Base-by-base conservation (phyloP, 1,140 invertebrate species). In the Drosophila triauraria region DNA sequence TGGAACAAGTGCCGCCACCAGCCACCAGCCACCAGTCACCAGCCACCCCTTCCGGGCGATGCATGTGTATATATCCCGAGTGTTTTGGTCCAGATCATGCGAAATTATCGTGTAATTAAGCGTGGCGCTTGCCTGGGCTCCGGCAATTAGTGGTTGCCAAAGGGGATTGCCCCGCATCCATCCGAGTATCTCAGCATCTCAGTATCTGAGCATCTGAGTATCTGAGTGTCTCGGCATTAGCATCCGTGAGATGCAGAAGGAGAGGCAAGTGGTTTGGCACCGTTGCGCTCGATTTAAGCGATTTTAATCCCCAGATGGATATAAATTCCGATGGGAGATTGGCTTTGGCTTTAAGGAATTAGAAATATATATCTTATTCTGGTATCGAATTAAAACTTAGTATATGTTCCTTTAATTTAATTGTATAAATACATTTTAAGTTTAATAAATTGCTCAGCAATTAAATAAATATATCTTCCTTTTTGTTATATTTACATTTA, bases 41-140 rank as follows among this genome's bases (percentile, higher is more conserved):
- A 35, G 9, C 32, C 32, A 35, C 9, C 32, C 32, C 32, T 10
- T 35, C 32, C 32, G 32, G 32, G 32, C 27, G 32, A 35, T 35
- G 2, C 32, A 10, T 3, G n/a, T 27, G 25, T 50, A 25, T 15
- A 46, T 46, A 27, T 30, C 15, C 15, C 27, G 10, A 42, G 59
- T 69, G 65, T 64, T 64, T 69, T 69, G 65, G 38, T 63, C 25
- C 32, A 79, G 80, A 84, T 85, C 77, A 84, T 87, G 80, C 74
- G 80, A 91, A 91, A 91, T 91, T 91, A 91, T 91, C 87, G 82
- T 91, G 88, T 83, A 91, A 91, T 91, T 91, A 91, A 83, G 87
- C 87, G 83, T 91, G 68, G 58, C 87, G 62, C 62, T 74, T 68
- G 30, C 62, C 72, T 35, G 38, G 63, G 74, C 56, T 50, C 40